A percentile compares a stretch with the other conserved stretches of the same genome.
These are phyloP conservation scores for Pammene aurita DNA, from an alignment of 2,888 invertebrate genomes.

Conservation along the genomic window DNA sequence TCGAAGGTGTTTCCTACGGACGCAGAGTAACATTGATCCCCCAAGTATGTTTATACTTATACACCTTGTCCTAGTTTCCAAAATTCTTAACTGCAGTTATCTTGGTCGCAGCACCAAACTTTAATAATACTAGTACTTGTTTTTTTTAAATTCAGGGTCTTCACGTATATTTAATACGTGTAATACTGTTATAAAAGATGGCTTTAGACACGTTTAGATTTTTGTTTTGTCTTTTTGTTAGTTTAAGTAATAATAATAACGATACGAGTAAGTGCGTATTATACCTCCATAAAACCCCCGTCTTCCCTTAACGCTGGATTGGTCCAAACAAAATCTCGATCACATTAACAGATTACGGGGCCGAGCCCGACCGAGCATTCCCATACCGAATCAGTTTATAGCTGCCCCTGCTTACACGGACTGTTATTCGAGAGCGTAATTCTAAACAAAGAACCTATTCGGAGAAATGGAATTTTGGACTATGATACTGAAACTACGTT, in stretches of 20 bases:
- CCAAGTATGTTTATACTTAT: no score
- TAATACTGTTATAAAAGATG: no score
- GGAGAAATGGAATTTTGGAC: neutral
- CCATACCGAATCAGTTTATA: constrained; percentile 27
- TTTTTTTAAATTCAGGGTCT: no score
- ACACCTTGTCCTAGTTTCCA: no score
- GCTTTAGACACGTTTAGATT: no score
- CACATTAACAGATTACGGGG: constrained; percentile 26
- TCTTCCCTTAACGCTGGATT: constrained; percentile 8
- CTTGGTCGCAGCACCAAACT: neutral
- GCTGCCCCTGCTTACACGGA: constrained; percentile 1
- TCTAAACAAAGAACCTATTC: constrained; percentile 35
- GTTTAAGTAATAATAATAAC: neutral
- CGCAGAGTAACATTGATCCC: no score
- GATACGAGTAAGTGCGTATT: neutral
- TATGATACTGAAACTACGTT: neutral
- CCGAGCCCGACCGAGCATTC: constrained; percentile 16
- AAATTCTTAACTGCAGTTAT: no score
- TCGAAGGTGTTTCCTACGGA: no score
- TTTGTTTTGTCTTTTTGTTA: no score
- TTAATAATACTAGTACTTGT: no score
- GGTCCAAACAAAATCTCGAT: constrained; percentile 19
- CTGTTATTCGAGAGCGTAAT: constrained; percentile 27
- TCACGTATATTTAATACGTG: no score
- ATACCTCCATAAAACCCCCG: neutral